Percentiles rank a stretch among this genome's conserved stretches.
These are phyloP conservation scores for Lasioglossum oenotherae DNA, from an alignment of 2,888 invertebrate species.

Conservation along the genomic window DNA sequence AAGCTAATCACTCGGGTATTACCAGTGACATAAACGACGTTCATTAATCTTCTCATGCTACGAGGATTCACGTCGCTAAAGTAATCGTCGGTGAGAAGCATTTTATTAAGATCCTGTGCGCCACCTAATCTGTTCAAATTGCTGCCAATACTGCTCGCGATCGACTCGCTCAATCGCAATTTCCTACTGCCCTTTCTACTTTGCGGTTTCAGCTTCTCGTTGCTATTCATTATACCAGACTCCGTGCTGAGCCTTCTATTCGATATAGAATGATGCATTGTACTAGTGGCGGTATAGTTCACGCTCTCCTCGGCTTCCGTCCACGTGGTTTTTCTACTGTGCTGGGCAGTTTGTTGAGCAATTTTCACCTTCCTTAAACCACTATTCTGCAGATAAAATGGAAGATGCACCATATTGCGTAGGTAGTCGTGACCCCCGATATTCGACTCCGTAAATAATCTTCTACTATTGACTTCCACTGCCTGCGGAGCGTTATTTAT, in stretches of 20 bases:
- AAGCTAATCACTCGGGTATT: constrained; percentile 54
- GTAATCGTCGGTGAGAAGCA: constrained; percentile 98
- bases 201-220: constrained; percentile 90
- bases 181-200: constrained; percentile 89
- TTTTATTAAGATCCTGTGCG: constrained; percentile 91
- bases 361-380: constrained; percentile 95
- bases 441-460: constrained; percentile 95
- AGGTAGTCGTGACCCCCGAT: constrained; percentile 98
- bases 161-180: constrained; percentile 93
- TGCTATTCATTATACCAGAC: constrained; percentile 92
- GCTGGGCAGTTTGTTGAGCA: constrained; percentile 92
- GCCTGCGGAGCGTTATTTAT: constrained; percentile 86
- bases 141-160: constrained; percentile 96
- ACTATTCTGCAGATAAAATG: constrained; percentile 99
- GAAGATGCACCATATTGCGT: constrained; percentile 98
- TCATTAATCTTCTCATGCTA: constrained; percentile 98
- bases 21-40: constrained; percentile 98
- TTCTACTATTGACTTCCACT: constrained; percentile 94
- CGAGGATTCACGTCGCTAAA: constrained; percentile 99
- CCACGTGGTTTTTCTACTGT: constrained; percentile 81
- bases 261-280: constrained; percentile 87
- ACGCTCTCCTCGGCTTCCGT: constrained; percentile 86
- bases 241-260: constrained; percentile 92
- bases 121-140: constrained; percentile 92
- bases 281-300: constrained; percentile 83